phyloP scores from a whole-genome alignment of 1,140 invertebrate genomes.

The Nomia melanderi region DNA sequence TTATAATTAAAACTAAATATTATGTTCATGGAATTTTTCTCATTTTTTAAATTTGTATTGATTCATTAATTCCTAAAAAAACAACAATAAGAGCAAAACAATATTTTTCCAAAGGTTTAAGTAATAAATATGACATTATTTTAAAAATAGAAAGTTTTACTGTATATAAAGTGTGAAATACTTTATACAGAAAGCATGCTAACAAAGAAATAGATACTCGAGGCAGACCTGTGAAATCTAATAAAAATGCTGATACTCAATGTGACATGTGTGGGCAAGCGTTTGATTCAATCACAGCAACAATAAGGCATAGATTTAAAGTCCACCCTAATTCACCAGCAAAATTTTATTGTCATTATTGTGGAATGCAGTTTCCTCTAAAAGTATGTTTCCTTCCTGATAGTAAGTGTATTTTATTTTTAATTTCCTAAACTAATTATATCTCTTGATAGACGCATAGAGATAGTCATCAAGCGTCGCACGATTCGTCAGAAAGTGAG shows the following conservation, averaged over 20 bases:
- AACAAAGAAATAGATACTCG: slow-evolving; percentile 81
- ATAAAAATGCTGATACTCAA: slow-evolving; percentile 60
- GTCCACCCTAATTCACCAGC: slow-evolving; percentile 83
- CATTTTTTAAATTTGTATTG: background rate
- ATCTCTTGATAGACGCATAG: slow-evolving; percentile 81
- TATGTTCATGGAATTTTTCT: background rate
- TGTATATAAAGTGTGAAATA: slow-evolving; percentile 6
- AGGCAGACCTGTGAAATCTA: slow-evolving; percentile 67
- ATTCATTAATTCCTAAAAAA: background rate
- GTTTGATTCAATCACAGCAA: slow-evolving; percentile 84
- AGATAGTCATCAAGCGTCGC: slow-evolving; percentile 83
- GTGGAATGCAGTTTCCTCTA: slow-evolving; percentile 86
- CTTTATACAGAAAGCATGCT: slow-evolving; percentile 79
- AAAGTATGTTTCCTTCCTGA: slow-evolving; percentile 78
- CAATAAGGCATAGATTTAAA: slow-evolving; percentile 86
- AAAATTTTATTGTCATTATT: slow-evolving; percentile 86
- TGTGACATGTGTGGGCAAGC: slow-evolving; percentile 84
- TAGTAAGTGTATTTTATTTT: background rate
- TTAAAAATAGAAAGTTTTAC: slow-evolving; percentile 40
- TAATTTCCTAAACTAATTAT: slow-evolving; percentile 15
- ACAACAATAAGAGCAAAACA: background rate
- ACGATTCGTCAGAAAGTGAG: slow-evolving; percentile 72
- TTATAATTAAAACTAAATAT: background rate
- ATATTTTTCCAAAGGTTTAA: slow-evolving; percentile 7
- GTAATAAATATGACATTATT: slow-evolving; percentile 13